Evolutionary conservation across 2,113 vertebrate genomes (phyloP).

Genomic region (Mustelus asterias): DNA sequence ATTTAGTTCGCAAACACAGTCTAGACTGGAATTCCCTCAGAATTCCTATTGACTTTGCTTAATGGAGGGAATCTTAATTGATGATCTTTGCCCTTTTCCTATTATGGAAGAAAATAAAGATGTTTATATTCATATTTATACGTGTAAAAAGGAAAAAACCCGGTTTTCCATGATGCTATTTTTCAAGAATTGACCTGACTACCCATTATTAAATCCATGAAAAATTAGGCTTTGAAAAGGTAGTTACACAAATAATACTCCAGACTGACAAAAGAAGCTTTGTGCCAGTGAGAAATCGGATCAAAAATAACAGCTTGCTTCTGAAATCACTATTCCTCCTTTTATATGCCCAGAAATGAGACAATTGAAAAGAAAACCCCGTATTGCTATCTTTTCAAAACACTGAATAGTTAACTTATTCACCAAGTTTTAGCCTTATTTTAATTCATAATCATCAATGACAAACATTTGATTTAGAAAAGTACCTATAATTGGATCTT

Average conservation of each 20-base stretch:
- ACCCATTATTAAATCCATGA: constrained; percentile 47
- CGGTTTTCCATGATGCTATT: neutral
- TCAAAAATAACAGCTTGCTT: constrained; percentile 11
- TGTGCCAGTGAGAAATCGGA: constrained; percentile 38
- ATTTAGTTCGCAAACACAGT: constrained; percentile 47
- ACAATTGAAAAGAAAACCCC: neutral
- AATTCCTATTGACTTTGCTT: constrained; percentile 51
- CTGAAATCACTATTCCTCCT: neutral
- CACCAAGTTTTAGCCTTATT: neutral
- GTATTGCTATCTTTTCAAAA: neutral
- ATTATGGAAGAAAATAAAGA: constrained; percentile 50
- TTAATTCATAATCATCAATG: neutral
- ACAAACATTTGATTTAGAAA: neutral
- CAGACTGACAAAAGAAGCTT: constrained; percentile 44
- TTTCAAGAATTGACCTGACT: constrained; percentile 42
- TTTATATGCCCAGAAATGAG: constrained; percentile 7
- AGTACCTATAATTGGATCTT: neutral
- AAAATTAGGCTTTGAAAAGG: constrained; percentile 46
- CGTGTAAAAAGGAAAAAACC: constrained; percentile 45
- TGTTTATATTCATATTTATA: constrained; percentile 50
- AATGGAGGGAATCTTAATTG: constrained; percentile 52
- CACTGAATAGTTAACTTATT: neutral
- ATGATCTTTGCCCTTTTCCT: constrained; percentile 46
- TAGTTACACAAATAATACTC: constrained; percentile 43
- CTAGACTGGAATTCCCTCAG: constrained; percentile 44